Evolutionary conservation across 2,113 vertebrate species (phyloP).

Genomic region (Tupaia chinensis): DNA sequence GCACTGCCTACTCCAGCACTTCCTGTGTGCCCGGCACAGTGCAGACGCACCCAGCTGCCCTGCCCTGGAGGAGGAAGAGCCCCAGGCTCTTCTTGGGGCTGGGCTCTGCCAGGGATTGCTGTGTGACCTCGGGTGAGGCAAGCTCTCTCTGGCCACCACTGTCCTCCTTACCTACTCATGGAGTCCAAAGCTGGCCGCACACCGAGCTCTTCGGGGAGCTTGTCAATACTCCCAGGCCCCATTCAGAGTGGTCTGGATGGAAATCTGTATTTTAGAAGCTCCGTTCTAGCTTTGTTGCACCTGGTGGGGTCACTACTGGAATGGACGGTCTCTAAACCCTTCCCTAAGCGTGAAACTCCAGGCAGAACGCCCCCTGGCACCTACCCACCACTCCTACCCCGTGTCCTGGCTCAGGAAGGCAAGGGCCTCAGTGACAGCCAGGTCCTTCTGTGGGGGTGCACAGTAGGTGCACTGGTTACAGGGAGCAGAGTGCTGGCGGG

Average conservation of each 20-base stretch:
- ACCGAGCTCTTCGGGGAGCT: background rate
- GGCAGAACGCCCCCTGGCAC: background rate
- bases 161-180: background rate
- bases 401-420: background rate
- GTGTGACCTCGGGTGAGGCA: background rate
- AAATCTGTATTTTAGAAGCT: background rate
- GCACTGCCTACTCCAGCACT: background rate
- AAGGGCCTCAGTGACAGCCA: rapidly evolving
- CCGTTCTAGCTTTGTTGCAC: background rate
- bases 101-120: background rate
- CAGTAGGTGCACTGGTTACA: background rate
- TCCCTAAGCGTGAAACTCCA: background rate
- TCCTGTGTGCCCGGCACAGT: background rate
- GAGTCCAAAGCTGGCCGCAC: background rate
- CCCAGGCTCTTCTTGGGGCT: background rate
- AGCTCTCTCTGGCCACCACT: background rate
- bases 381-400: too few species aligned
- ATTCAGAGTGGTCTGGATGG: background rate
- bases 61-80: background rate
- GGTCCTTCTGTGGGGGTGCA: background rate
- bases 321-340: background rate
- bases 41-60: background rate
- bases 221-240: background rate
- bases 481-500: background rate
- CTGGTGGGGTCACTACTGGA: background rate